Base-by-base conservation (phyloP, 2,888 invertebrate species). In the Drosophila mulleri region DNA sequence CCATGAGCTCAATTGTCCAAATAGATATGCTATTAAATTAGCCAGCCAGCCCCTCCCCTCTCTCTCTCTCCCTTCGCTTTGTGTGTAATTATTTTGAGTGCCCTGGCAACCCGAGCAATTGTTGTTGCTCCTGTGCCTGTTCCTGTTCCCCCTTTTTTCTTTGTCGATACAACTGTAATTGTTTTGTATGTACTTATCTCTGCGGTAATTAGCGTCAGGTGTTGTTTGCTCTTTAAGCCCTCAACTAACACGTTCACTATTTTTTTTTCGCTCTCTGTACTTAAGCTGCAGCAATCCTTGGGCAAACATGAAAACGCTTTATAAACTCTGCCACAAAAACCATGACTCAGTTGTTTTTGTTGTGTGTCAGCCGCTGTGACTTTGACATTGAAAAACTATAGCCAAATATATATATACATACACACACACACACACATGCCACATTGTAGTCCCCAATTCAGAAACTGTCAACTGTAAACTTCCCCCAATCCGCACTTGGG, bases 311-410 rank as follows among this genome's bases (percentile, higher is more conserved):
- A 53, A 62, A 78, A 64, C 61, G 75, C 75, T 78, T 70, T 66
- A 65, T 47, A 47, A 75, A 66, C 58, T 64, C 16, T 35, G 18
- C 67, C 66, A 32, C 64, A 65, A 67, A 72, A 72, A 48, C 54
- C 78, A 82, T 85, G 83, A 81, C 75, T 83, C 81, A 86, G 61
- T 56, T 54, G 41, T 44, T 48, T 61, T 50, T 63, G 48, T 37
- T 64, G 50, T 63, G 37, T 44, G 42, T 26, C 32, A 48, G 48
- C 67, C 53, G 41, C 75, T 70, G 78, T 80, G 82, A 84, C 83
- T 82, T 85, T 83, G 83, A 88, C 83, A 83, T 83, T 83, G 88
- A 83, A 88, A 88, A 85, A 75, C 80, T 82, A 82, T 61, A 65
- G 63, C 16, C 35, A 12, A 61, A 57, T 64, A 44, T 44, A 44